Conservation (phyloP, 2,888 invertebrate species). For the Gisinianus flammeolus region DNA sequence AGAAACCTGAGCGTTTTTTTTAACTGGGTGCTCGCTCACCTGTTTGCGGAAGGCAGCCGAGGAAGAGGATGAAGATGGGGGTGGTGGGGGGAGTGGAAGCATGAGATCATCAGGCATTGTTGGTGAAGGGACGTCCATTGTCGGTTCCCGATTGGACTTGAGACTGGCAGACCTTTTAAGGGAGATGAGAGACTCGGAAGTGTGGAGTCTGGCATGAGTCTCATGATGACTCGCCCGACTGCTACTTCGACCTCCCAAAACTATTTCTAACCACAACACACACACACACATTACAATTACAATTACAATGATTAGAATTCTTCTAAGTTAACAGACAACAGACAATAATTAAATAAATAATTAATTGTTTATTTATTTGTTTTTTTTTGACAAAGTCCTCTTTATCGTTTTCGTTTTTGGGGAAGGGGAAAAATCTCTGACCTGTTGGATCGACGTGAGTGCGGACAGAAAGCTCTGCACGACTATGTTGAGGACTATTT, state of each 20-base stretch:
- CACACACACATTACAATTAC: not conserved
- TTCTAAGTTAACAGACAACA: not conserved
- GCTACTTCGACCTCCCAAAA: not conserved
- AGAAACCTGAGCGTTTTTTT: not conserved
- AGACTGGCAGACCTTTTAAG: constrained; percentile 55
- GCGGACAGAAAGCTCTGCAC: constrained; percentile 22
- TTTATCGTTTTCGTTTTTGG: not conserved
- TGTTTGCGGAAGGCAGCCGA: constrained; percentile 56
- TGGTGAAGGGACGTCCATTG: constrained; percentile 16
- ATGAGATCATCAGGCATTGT: constrained; percentile 38
- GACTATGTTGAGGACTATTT: constrained; percentile 43
- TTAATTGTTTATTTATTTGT: not conserved
- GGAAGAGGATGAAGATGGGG: constrained; percentile 46
- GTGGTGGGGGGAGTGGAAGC: constrained; percentile 52
- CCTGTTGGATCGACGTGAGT: constrained; percentile 24
- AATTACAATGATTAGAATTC: not conserved
- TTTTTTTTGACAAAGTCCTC: not conserved
- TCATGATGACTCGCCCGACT: constrained; percentile 28
- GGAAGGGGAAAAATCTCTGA: too few relatives aligned
- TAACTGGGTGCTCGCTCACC: constrained; percentile 36
- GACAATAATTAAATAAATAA: not conserved
- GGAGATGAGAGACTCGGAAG: constrained; percentile 39
- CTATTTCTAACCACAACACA: not conserved
- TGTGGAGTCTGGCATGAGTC: constrained; percentile 37
- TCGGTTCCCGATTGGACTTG: constrained; percentile 48